Conservation (phyloP, 2,888 invertebrate genomes). For the Scaptomyza flava region DNA sequence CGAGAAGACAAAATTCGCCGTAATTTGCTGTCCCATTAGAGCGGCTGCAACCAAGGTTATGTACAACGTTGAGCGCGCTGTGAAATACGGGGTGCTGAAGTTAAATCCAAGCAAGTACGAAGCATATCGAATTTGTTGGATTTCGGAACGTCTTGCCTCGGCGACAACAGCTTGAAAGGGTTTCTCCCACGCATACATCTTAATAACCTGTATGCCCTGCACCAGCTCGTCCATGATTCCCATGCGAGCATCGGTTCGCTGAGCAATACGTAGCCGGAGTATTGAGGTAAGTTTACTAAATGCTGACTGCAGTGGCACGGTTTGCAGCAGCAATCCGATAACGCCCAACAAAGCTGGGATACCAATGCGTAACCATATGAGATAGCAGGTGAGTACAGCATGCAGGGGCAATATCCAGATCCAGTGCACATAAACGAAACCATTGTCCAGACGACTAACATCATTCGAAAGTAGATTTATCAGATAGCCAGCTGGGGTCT, state of each 20-base stretch:
- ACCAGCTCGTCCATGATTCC: slow-evolving; percentile 98
- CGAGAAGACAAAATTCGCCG: slow-evolving; percentile 89
- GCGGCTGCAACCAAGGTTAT: slow-evolving; percentile 92
- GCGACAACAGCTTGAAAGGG: slow-evolving; percentile 94
- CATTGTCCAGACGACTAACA: slow-evolving; percentile 95
- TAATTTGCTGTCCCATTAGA: slow-evolving; percentile 87
- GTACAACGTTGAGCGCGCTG: slow-evolving; percentile 93
- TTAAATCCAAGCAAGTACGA: slow-evolving; percentile 89
- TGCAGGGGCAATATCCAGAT: slow-evolving; percentile 94
- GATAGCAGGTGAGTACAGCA: slow-evolving; percentile 87
- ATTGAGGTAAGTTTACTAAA: slow-evolving; percentile 83
- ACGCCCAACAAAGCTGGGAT: slow-evolving; percentile 92
- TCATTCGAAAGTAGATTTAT: slow-evolving; percentile 97
- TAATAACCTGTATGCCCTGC: slow-evolving; percentile 96
- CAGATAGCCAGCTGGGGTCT: slow-evolving; percentile 93
- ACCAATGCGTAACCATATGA: slow-evolving; percentile 91
- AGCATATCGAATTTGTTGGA: slow-evolving; percentile 87
- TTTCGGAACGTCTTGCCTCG: slow-evolving; percentile 89
- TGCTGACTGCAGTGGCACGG: slow-evolving; percentile 91
- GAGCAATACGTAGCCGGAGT: slow-evolving; percentile 90
- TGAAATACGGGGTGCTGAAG: slow-evolving; percentile 91
- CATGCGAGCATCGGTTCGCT: slow-evolving; percentile 94
- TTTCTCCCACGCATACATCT: slow-evolving; percentile 98
- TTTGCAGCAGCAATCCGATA: slow-evolving; percentile 89
- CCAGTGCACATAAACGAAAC: slow-evolving; percentile 92